phyloP scores from a whole-genome alignment of 2,113 vertebrate species.

The Gobiocypris rarus region DNA sequence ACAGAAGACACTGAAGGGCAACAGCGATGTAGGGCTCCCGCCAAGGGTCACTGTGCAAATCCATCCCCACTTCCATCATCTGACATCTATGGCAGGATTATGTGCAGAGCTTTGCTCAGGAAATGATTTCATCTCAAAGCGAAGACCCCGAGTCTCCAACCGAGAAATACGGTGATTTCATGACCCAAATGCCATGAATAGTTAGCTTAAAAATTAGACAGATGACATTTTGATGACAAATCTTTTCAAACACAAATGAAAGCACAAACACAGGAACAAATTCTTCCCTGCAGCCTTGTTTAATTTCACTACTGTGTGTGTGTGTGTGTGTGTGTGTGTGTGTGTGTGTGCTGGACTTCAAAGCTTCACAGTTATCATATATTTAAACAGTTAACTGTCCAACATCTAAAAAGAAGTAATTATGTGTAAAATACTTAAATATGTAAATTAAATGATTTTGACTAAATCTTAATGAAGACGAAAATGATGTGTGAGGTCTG shows the following conservation, averaged over 20 bases:
- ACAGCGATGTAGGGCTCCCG: slow-evolving; percentile 52
- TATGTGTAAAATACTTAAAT: not conserved
- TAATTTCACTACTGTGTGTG: not conserved
- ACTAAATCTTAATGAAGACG: not conserved
- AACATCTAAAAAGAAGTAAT: not conserved
- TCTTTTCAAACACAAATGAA: slow-evolving; percentile 12
- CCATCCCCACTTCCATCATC: slow-evolving; percentile 58
- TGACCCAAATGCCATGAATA: slow-evolving; percentile 52
- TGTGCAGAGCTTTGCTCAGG: slow-evolving; percentile 46
- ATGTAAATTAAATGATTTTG: not conserved
- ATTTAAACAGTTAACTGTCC: not conserved
- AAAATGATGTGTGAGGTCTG: not conserved
- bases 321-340: not conserved
- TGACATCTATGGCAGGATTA: slow-evolving; percentile 55
- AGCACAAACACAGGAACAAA: not conserved
- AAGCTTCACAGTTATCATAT: not conserved
- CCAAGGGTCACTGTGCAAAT: slow-evolving; percentile 73
- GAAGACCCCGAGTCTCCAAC: slow-evolving; percentile 16
- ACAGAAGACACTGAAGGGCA: slow-evolving; percentile 56
- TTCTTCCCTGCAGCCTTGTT: not conserved
- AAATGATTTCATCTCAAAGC: slow-evolving; percentile 50
- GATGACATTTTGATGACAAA: slow-evolving; percentile 28
- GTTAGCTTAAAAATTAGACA: slow-evolving; percentile 40
- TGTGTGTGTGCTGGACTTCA: not conserved
- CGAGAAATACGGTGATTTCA: slow-evolving; percentile 32